Base-by-base conservation (phyloP, 2,113 vertebrate genomes). In the Tympanuchus pallidicinctus region DNA sequence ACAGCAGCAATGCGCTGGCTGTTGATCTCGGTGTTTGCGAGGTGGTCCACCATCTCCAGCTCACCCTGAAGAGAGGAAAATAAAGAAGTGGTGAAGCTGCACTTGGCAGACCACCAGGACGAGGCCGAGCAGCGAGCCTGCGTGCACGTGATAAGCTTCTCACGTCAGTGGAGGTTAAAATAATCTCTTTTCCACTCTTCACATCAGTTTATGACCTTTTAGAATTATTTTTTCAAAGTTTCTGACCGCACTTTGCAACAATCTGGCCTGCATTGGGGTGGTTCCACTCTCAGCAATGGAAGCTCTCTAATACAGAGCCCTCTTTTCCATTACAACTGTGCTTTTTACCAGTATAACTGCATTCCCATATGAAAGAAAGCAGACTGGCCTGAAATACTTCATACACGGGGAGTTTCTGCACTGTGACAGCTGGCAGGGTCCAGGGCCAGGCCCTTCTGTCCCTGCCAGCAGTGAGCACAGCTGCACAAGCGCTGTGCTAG, bases 1-100 rank as follows among this genome's bases (percentile, higher is more conserved):
- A 99, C 98, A 0, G 97, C 97, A 1, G 98, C 97, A 8, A 99
- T 98, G 24, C 98, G 98, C 88, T 98, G 98, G 64, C 95, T 97
- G 95, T 99, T 99, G 92, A 98, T 97, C 92, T 98, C 96, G 0
- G 96, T 97, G 79, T 98, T 98, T 5, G 80, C 95, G 15, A 98
- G 94, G 11, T 97, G 94, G 66, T 98, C 98, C 60, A 96, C 94
- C 98, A 98, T 99, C 59, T 77, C 92, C 25, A 34, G 61, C 75
- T 50, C 2, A 1, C 50, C 76, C 93, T 85, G 89, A 40, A 40
- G 74, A 92, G 42, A 81, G 34, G 50, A 38, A 89, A 50, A 76
- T 47, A 91, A n/a, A 27, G 30, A 74, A 52, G 52, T 22, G 42
- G 36, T 82, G 47, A 95, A 73, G n/a, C 57, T 72, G 79, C n/a